Evolutionary conservation across 2,888 invertebrate genomes (phyloP), one percentile per base, ranked within the genome.

Genomic region (Fragum fragum): DNA sequence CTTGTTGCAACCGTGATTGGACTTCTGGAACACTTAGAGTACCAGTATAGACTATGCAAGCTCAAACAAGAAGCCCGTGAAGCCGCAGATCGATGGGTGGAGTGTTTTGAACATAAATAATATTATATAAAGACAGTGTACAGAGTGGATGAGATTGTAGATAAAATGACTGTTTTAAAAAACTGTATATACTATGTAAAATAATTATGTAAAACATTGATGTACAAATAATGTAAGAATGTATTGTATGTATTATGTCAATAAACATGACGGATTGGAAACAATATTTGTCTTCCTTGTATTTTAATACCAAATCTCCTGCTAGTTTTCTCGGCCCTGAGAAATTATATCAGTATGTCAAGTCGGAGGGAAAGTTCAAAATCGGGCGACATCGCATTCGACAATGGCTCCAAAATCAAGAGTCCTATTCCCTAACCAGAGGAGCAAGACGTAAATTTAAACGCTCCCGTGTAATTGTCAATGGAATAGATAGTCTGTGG

Each of bases 381-480:
- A 78, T 84, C 23, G 73, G 76, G 2, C 63, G 68, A 59, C 52
- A 81, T n/a, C 28, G 71, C 14, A 78, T 84, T 36, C 28, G 42
- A 32, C 53, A 80, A 79, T 81, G 84, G 84, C 61, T 84, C 18
- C 73, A 74, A 53, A 73, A 76, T 53, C 77, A 84, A 47, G 78
- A 84, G 28, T 26, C 78, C 1, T 84, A 73, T 73, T 81, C 81
- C 3, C 42, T 84, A 53, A 80, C 77, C 1, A 69, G 47, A 74
- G 47, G 52, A 47, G 73, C 61, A 6, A 75, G 76, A 69, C 21
- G 63, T 32, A 68, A 59, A 61, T 76, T 69, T 42, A 32, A 32
- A 11, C 72, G 70, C 11, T 66, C 63, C 16, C 39, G 71, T 55
- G 59, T 71, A 16, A 61, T 73, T 21, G 81, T 81, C 26, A 73